phyloP scores from a whole-genome alignment of 92 coral and sea anemone genomes.

The Scolanthus callimorphus region DNA sequence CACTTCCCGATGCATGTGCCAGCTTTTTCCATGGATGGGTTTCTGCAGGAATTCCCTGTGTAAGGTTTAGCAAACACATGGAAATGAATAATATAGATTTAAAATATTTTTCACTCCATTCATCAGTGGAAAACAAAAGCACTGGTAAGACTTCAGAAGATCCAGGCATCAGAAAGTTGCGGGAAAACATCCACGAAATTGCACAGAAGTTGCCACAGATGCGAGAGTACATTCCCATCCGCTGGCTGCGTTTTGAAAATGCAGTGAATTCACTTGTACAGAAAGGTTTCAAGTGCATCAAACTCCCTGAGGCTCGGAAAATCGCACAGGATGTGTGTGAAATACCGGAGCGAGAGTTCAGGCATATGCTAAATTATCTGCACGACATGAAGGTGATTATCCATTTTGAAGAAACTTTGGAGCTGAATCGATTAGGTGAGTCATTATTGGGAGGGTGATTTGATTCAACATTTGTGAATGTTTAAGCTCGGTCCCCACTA shows the following conservation, averaged over 20 bases:
- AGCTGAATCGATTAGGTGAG: background rate
- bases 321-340: conserved; percentile 12
- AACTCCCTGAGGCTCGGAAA: conserved; percentile 5
- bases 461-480: too few relatives aligned
- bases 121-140: background rate
- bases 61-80: too few relatives aligned
- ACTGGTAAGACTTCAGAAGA: conserved; percentile 12
- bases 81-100: too few relatives aligned
- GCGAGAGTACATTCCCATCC: conserved; percentile 18
- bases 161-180: conserved; percentile 6
- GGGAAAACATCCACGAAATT: conserved; percentile 9
- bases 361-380: conserved; percentile 29
- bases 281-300: conserved; percentile 3
- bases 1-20: too few relatives aligned
- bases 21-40: too few relatives aligned
- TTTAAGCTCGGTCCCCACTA: too few relatives aligned
- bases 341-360: conserved; percentile 7
- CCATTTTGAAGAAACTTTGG: conserved; percentile 29
- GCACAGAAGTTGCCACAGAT: conserved; percentile 12
- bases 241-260: conserved; percentile 33
- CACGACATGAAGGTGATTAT: conserved; percentile 46
- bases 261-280: background rate
- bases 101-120: too few relatives aligned
- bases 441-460: too few relatives aligned
- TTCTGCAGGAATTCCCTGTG: too few relatives aligned